These are phyloP conservation scores for Gambusia affinis DNA, from an alignment of 2,113 vertebrate genomes.

Conservation along the genomic window DNA sequence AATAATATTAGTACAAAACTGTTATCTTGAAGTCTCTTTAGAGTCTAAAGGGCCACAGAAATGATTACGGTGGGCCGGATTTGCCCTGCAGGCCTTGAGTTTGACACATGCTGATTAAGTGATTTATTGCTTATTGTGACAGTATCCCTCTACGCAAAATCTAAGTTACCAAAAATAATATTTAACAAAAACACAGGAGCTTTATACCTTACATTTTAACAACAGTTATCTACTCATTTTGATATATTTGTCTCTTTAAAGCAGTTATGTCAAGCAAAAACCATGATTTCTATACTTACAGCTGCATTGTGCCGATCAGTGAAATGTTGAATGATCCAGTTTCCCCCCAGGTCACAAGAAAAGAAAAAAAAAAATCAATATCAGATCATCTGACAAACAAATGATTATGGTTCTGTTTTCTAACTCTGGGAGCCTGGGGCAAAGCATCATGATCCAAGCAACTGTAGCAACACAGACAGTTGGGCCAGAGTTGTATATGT, in stretches of 20 bases:
- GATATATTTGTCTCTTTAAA: background rate
- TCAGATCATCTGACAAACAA: conserved; percentile 39
- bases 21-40: no score
- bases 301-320: conserved; percentile 82
- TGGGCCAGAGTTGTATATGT: conserved; percentile 24
- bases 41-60: no score
- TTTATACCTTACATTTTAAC: background rate
- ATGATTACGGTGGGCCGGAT: no score
- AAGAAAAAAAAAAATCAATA: conserved; percentile 36
- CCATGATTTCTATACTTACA: conserved; percentile 84
- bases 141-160: background rate
- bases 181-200: background rate
- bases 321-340: conserved; percentile 54
- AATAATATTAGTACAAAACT: no score
- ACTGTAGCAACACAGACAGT: conserved; percentile 36
- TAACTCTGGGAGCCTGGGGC: conserved; percentile 12
- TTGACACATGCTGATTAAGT: no score
- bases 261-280: background rate
- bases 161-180: background rate
- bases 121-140: no score
- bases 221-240: background rate
- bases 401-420: conserved; percentile 37
- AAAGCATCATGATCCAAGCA: conserved; percentile 29
- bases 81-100: no score
- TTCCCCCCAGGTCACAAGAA: conserved; percentile 22